A percentile compares a stretch with the other conserved stretches of the same genome.
These are phyloP conservation scores for Pristionchus arcanus DNA, from an alignment of 2,888 invertebrate species.

Conservation along the genomic window DNA sequence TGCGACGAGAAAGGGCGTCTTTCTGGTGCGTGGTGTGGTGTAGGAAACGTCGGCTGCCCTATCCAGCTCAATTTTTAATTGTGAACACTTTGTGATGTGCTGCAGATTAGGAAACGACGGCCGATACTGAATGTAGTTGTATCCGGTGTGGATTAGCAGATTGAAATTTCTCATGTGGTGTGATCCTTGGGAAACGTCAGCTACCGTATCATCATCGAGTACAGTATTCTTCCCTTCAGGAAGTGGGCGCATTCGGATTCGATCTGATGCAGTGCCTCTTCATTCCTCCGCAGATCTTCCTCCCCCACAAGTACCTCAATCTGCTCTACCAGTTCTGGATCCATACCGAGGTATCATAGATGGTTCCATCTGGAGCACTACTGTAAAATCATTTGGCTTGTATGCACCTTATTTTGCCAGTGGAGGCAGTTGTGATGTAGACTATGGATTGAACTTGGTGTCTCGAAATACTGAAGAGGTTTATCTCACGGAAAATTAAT, in stretches of 20 bases:
- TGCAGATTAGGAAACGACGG: too few species aligned
- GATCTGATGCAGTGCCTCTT: conserved; percentile 84
- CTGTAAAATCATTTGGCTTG: too few species aligned
- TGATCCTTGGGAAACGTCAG: background rate
- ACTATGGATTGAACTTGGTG: too few species aligned
- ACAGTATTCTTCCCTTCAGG: conserved; percentile 55
- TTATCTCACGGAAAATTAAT: too few species aligned
- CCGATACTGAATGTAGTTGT: too few species aligned
- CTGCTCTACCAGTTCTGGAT: conserved; percentile 94
- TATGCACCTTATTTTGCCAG: too few species aligned
- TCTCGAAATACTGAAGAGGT: too few species aligned
- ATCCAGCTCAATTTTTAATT: background rate
- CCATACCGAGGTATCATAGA: conserved; percentile 86
- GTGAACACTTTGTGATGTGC: too few species aligned
- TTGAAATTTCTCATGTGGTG: too few species aligned
- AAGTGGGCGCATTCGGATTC: conserved; percentile 75
- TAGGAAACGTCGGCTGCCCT: background rate
- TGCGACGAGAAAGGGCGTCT: conserved; percentile 87
- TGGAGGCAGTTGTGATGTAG: too few species aligned
- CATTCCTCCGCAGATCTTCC: conserved; percentile 86
- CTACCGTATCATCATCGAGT: background rate
- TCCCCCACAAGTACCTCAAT: conserved; percentile 91
- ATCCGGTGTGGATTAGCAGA: background rate
- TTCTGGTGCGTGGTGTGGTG: conserved; percentile 40
- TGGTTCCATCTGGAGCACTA: too few species aligned